Conservation (phyloP, 2,113 vertebrate genomes). For the Oenanthe oenanthe region DNA sequence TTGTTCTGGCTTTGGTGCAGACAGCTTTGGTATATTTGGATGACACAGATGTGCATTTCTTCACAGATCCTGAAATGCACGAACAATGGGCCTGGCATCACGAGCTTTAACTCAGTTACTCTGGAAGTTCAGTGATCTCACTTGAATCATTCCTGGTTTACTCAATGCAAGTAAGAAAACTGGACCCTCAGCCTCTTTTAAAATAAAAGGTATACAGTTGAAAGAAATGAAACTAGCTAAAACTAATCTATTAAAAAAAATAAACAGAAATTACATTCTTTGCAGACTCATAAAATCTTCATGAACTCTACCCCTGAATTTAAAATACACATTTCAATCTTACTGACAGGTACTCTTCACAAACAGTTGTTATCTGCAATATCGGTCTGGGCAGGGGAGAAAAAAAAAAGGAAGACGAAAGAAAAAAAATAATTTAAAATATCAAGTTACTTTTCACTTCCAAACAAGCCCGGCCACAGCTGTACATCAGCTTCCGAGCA, state of each 20-base stretch:
- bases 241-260: neutral
- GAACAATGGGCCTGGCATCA: neutral
- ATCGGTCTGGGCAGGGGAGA: neutral
- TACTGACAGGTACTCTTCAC: constrained; percentile 51
- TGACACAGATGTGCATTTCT: rapidly evolving
- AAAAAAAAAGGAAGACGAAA: rapidly evolving
- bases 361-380: constrained; percentile 77
- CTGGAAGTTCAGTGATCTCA: neutral
- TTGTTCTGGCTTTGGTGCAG: neutral
- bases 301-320: neutral
- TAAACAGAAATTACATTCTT: neutral
- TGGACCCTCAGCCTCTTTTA: neutral
- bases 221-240: neutral
- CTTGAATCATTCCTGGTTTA: neutral
- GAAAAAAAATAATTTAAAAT: constrained; percentile 69
- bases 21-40: neutral
- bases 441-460: constrained; percentile 81
- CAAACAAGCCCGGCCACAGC: constrained; percentile 85
- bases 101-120: neutral
- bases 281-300: neutral
- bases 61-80: neutral
- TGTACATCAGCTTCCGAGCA: constrained; percentile 84
- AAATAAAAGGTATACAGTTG: neutral
- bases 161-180: neutral
- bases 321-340: neutral